Evolutionary conservation across 1,140 invertebrate species (phyloP), one percentile per base, ranked within the genome.

Genomic region (Coptotermes formosanus): DNA sequence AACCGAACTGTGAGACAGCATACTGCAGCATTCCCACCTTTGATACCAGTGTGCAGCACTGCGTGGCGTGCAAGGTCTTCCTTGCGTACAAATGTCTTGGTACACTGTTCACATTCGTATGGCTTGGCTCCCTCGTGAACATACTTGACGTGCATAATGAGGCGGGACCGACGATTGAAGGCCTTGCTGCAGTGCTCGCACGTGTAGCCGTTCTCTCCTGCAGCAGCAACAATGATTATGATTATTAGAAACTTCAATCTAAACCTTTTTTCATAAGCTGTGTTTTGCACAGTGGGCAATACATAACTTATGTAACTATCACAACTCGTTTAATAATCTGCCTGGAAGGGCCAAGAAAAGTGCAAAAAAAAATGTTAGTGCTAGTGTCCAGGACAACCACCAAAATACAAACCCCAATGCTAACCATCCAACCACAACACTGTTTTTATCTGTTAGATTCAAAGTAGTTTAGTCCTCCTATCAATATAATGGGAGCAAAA

Each of bases 181-280:
- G 93, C 93, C 87, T 95, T 94, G 3, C 92, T 92, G 89, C 96
- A 97, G 81, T 94, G 89, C n/a, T 94, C 93, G 89, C 96, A 97
- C 69, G 92, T 92, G 89, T 93, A 96, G 1, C 95, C 95, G 89
- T 95, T 94, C 89, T 96, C 93, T 16, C 94, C 94, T 90, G 75
- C 75, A 87, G 52, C 1, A 55, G 19, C 19, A 55, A 21, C 48
- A 48, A 88, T 85, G 32, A 59, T 82, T 30, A 85, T 69, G 16
- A 85, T 30, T 12, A 30, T 81, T n/a, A 69, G 6, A n/a, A 21
- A 69, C n/a, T 69, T 23, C 21, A 23, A n/a, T 4, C n/a, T 69
- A 69, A 69, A n/a, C 21, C 4, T 69, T 21, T 23, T 23, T n/a
- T 23, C 64, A 3, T 69, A 69, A 69, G n/a, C 21, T 69, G 21